These are phyloP conservation scores for Pseudoatta argentina DNA, from an alignment of 1,140 invertebrate species.

Conservation along the genomic window DNA sequence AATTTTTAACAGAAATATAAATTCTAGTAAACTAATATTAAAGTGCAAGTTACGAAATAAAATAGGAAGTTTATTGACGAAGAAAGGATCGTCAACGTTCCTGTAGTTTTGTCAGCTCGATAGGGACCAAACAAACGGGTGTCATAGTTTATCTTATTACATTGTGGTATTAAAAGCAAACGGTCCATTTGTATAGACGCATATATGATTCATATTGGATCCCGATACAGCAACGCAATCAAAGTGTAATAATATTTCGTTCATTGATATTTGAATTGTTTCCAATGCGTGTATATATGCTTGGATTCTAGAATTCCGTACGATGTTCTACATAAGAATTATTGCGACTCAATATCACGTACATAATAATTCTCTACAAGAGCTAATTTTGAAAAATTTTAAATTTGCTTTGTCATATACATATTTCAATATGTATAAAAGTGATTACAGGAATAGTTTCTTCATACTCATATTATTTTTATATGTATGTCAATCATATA, in stretches of 20 bases:
- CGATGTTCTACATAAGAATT: not conserved
- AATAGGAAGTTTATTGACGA: not conserved
- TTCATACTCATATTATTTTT: not conserved
- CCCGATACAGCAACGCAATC: not conserved
- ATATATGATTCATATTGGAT: slow-evolving; percentile 50
- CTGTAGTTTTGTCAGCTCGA: slow-evolving; percentile 38
- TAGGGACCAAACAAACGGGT: slow-evolving; percentile 5
- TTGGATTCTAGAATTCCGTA: not conserved
- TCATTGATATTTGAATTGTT: slow-evolving; percentile 33
- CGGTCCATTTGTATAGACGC: slow-evolving; percentile 45
- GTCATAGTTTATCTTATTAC: slow-evolving; percentile 37
- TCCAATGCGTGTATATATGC: not conserved
- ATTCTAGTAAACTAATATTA: not conserved
- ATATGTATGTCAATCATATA: not conserved
- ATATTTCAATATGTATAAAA: not conserved
- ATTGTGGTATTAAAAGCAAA: slow-evolving; percentile 61
- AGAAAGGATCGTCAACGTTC: not conserved
- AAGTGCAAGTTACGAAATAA: not conserved
- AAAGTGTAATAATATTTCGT: slow-evolving; percentile 1
- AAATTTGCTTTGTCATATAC: not conserved
- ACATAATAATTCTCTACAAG: too few species aligned
- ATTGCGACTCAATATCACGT: not conserved
- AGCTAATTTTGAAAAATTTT: not conserved
- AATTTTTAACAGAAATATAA: not conserved
- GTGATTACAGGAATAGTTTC: not conserved